These are phyloP conservation scores for Drosophila mauritiana DNA, from an alignment of 1,140 invertebrate species.

Conservation along the genomic window DNA sequence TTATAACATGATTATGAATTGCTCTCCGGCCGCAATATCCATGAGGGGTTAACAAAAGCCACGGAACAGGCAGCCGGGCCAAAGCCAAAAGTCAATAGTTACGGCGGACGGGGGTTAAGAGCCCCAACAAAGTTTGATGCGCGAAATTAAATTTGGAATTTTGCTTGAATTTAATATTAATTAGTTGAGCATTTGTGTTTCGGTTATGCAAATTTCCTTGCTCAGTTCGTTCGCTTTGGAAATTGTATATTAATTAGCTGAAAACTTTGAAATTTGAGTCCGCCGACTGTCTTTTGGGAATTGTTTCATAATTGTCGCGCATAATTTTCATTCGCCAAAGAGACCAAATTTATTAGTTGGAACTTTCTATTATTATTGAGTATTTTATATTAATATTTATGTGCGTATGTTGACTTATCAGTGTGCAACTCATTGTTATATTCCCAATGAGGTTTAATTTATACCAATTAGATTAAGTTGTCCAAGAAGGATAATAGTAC, in stretches of 20 bases:
- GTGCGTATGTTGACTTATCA: no score
- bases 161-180: slow-evolving; percentile 80
- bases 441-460: no score
- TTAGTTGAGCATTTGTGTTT: slow-evolving; percentile 70
- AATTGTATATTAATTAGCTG: slow-evolving; percentile 70
- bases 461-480: no score
- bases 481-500: no score
- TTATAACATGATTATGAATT: slow-evolving; percentile 83
- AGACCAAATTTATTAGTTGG: not conserved
- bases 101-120: slow-evolving; percentile 2
- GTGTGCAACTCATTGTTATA: no score
- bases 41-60: slow-evolving; percentile 68
- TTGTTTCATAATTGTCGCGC: slow-evolving; percentile 8
- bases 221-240: slow-evolving; percentile 25
- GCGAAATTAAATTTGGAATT: slow-evolving; percentile 74
- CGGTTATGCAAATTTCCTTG: slow-evolving; percentile 66
- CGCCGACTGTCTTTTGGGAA: not conserved
- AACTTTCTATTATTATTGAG: no score
- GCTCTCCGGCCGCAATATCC: slow-evolving; percentile 47
- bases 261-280: slow-evolving; percentile 17
- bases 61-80: slow-evolving; percentile 37
- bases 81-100: slow-evolving; percentile 76
- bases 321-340: not conserved
- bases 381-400: no score
- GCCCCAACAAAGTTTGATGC: slow-evolving; percentile 50